phyloP scores from a whole-genome alignment of 2,888 invertebrate species.

The Agrochola macilenta region DNA sequence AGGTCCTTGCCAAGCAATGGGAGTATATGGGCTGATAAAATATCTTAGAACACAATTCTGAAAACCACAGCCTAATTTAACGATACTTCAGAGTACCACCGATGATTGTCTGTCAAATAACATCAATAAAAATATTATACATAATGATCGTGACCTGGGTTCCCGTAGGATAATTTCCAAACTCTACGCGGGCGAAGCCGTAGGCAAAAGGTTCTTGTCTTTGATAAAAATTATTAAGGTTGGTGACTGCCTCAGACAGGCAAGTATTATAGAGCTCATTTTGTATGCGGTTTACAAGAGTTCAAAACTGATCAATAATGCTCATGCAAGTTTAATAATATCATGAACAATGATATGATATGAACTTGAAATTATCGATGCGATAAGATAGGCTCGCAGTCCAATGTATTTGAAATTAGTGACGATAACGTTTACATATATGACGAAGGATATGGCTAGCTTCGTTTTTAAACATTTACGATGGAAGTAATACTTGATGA shows the following conservation, averaged over 20 bases:
- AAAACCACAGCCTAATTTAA: neutral
- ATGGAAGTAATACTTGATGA: neutral
- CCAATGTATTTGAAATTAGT: conserved; percentile 53
- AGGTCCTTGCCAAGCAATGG: neutral
- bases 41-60: no score
- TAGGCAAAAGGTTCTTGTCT: neutral
- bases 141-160: neutral
- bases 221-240: neutral
- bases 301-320: conserved; percentile 51
- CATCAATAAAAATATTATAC: neutral
- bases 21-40: no score
- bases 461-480: neutral
- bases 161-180: neutral
- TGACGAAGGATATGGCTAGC: neutral
- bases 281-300: neutral
- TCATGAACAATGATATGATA: conserved; percentile 54
- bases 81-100: neutral
- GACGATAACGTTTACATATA: conserved; percentile 21
- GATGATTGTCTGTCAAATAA: neutral
- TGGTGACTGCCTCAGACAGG: neutral
- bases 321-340: conserved; percentile 58
- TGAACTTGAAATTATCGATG: conserved; percentile 53
- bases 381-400: conserved; percentile 55
- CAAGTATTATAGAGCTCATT: neutral
- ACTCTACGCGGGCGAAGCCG: neutral